Evolutionary conservation across 2,113 vertebrate species (phyloP), one percentile per base, ranked within the genome.

Genomic region (Carlito syrichta): DNA sequence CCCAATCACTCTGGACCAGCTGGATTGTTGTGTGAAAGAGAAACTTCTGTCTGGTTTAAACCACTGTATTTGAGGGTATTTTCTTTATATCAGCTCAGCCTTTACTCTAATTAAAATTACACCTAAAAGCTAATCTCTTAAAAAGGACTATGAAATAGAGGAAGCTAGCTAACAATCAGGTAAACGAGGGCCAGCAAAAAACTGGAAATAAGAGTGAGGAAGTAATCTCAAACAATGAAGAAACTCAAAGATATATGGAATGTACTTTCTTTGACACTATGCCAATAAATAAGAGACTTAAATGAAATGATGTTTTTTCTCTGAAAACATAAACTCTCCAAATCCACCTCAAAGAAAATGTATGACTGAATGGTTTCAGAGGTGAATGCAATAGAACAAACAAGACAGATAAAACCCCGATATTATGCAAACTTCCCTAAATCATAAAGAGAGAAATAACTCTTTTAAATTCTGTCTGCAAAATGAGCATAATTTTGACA

Each of bases 341-440:
- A 91, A 58, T 88, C 50, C 78, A 52, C 43, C 56, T 85, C 62
- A 73, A 84, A 78, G 40, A 60, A 96, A 73, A 3, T 48, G 5
- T 19, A 5, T 74, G 63, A 50, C 54, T 71, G 45, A 96, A 66
- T 88, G 32, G 43, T 74, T 84, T 74, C 74, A 95, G 71, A 91
- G 30, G n/a, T 79, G 12, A 88, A 43, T 68, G 32, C 10, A 73
- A 84, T 94, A 16, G 68, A 82, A 81, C 91, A 93, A 86, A 74
- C 56, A 77, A 84, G 71, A 90, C 27, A 94, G 85, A 90, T n/a
- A 69, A 78, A 87, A 93, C 52, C 54, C 71, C 40, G 86, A n/a
- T n/a, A 40, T 19, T 52, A 30, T 40, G 27, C 6, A 91, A 74
- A 69, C 62, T 68, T 20, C n/a, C 78, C 10, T 45, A 78, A 52